Conservation (phyloP, 2,113 vertebrate genomes). For the Planiliza haematocheilus region DNA sequence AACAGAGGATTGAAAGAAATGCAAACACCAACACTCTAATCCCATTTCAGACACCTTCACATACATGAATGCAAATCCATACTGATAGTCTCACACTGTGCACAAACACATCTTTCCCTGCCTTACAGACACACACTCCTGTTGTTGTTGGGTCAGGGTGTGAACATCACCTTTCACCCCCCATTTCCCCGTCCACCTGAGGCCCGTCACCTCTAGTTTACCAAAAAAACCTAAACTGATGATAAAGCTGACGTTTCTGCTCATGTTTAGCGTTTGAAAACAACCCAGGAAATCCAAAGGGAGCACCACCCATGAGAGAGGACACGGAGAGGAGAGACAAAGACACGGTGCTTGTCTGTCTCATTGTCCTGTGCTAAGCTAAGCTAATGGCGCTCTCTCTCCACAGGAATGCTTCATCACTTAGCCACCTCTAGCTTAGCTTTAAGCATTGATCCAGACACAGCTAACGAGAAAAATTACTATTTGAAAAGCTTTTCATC, state of each 20-base stretch:
- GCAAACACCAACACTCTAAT: conserved; percentile 45
- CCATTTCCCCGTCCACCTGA: conserved; percentile 50
- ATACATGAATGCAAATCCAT: too few species aligned
- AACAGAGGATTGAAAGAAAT: conserved; percentile 13
- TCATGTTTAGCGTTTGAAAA: conserved; percentile 39
- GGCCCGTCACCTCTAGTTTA: conserved; percentile 19
- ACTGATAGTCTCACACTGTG: too few species aligned
- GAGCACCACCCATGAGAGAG: too few species aligned
- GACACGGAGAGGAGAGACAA: too few species aligned
- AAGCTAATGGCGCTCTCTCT: too few species aligned
- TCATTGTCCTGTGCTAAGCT: too few species aligned
- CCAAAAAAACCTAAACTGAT: conserved; percentile 5
- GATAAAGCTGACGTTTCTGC: conserved; percentile 16
- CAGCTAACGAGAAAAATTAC: too few species aligned
- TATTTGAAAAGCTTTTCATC: conserved; percentile 31
- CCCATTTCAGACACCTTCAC: conserved; percentile 19
- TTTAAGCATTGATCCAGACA: too few species aligned
- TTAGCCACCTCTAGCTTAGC: not conserved
- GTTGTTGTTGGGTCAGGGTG: not conserved
- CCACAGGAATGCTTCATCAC: too few species aligned
- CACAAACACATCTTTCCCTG: not conserved
- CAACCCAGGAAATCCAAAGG: too few species aligned
- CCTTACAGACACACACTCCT: not conserved
- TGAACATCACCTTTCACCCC: conserved; percentile 34
- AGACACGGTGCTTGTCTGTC: too few species aligned